phyloP scores from a whole-genome alignment of 1,140 invertebrate species.

The Rhopalosiphum maidis region DNA sequence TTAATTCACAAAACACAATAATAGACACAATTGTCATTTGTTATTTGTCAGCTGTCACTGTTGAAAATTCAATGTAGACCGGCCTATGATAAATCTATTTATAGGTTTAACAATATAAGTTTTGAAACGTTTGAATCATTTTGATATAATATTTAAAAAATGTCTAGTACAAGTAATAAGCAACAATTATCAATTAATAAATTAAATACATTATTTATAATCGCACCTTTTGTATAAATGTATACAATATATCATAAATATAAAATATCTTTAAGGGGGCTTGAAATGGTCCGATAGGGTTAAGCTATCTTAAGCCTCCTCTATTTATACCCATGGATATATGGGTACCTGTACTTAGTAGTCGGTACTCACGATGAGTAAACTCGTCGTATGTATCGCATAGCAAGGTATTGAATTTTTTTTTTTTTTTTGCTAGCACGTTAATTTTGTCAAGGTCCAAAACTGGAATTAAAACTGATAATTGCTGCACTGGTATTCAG shows the following conservation, averaged over 20 bases:
- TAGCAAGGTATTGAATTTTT: background rate
- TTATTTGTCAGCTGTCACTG: background rate
- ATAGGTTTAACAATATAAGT: background rate
- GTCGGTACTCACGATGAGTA: background rate
- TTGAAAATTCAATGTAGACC: background rate
- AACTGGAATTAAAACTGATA: constrained; percentile 10
- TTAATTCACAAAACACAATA: background rate
- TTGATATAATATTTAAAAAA: too few species aligned
- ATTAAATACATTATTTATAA: background rate
- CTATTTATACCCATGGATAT: background rate
- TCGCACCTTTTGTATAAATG: background rate
- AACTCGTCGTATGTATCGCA: background rate
- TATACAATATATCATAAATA: background rate
- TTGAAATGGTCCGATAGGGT: background rate
- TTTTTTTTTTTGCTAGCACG: background rate
- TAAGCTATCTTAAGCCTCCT: too few species aligned
- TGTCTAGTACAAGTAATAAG: background rate
- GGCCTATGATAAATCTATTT: background rate
- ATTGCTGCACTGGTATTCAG: background rate
- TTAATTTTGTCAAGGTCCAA: background rate
- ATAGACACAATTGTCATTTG: background rate
- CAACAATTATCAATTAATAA: background rate
- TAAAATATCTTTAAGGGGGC: background rate
- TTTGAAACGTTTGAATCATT: background rate
- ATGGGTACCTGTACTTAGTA: background rate